Evolutionary conservation across 2,888 invertebrate genomes (phyloP), one percentile per base, ranked within the genome.

Genomic region (Scaptomyza parva): DNA sequence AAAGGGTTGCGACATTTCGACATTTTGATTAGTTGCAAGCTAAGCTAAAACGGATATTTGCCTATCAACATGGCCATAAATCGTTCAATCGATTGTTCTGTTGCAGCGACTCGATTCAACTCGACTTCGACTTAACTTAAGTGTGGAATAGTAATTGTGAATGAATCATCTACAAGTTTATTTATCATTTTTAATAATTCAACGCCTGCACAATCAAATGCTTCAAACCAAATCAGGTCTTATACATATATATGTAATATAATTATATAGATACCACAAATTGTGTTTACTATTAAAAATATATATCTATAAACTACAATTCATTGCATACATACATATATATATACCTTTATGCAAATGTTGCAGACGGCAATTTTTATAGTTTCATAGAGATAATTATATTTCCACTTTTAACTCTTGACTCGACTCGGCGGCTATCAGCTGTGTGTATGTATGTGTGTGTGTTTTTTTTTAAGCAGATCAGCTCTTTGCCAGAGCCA

Each of bases 31-130:
- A 53, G 76, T 61, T 61, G 71, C 63, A 47, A 22, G 18, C 26
- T n/a, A n/a, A 14, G 43, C 63, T 51, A 41, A 67, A 84, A 51
- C 75, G 82, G 70, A 84, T 70, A 86, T 88, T 71, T 72, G 60
- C 71, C 85, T 84, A 84, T 88, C 78, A 86, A 76, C 78, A 78
- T 70, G 61, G 52, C 76, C 86, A 85, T 85, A 85, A 85, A 85
- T 78, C 64, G 77, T 60, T 55, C 39, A 40, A 53, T 53, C 50
- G 72, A 53, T 51, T 50, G 40, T 14, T 33, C 6, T 20, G 20
- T n/a, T n/a, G 33, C 18, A n/a, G n/a, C n/a, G n/a, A n/a, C n/a
- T n/a, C n/a, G n/a, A n/a, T n/a, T n/a, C n/a, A n/a, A n/a, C n/a
- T n/a, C n/a, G n/a, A n/a, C n/a, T n/a, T n/a, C n/a, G n/a, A n/a